A percentile compares a stretch with the other conserved stretches of the same genome.
Evolutionary conservation across 2,113 vertebrate species (phyloP).

Genomic region (Gallinago paraguaiae): DNA sequence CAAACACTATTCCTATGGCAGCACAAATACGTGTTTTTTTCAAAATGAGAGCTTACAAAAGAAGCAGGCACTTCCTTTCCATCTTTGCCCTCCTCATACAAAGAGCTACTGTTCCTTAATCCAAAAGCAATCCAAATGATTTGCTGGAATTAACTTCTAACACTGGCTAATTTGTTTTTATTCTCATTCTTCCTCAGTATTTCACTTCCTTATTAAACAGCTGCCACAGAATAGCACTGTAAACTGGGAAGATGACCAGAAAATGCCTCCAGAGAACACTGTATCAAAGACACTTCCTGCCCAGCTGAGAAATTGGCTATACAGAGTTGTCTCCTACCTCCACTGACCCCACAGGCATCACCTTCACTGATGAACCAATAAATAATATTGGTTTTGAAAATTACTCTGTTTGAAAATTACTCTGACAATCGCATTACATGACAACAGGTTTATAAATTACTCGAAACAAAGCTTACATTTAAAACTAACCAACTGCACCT

Average conservation of each 20-base stretch:
- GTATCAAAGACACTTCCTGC: conserved; percentile 54
- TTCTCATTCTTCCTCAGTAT: conserved; percentile 52
- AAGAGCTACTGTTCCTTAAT: conserved; percentile 67
- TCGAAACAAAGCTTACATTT: background rate
- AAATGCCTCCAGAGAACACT: conserved; percentile 55
- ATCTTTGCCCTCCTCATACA: conserved; percentile 40
- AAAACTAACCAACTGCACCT: background rate
- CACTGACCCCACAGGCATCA: background rate
- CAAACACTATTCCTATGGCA: background rate
- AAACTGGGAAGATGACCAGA: conserved; percentile 69
- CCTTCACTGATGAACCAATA: background rate
- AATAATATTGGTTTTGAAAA: background rate
- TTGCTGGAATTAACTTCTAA: conserved; percentile 70
- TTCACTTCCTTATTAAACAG: conserved; percentile 72
- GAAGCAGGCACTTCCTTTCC: conserved; percentile 34
- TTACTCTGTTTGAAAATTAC: background rate
- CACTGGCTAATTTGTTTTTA: conserved; percentile 71
- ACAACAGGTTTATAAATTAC: background rate
- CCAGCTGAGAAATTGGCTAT: conserved; percentile 51
- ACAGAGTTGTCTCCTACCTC: background rate
- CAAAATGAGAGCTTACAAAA: conserved; percentile 31
- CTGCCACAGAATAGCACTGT: conserved; percentile 59
- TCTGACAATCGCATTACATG: background rate
- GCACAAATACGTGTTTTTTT: background rate
- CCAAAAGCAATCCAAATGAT: conserved; percentile 66